phyloP scores from a whole-genome alignment of 2,797 vertebrate species.

The Pempheris klunzingeri region DNA sequence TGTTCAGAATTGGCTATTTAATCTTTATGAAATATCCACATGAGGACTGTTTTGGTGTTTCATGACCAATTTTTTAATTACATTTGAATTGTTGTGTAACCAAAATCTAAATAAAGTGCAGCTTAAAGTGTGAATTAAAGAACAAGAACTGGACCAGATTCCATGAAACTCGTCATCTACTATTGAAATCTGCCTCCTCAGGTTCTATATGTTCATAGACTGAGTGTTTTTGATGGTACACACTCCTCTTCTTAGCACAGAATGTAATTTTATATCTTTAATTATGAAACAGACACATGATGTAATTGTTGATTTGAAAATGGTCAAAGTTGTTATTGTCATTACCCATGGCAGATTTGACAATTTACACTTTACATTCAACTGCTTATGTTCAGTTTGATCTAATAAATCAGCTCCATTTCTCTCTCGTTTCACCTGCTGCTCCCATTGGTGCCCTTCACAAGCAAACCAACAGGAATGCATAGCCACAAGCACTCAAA shows the following conservation, averaged over 20 bases:
- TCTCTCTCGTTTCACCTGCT: slow-evolving; percentile 42
- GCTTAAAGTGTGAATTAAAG: background rate
- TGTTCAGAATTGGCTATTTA: background rate
- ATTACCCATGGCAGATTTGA: background rate
- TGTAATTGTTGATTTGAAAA: background rate
- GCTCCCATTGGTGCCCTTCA: slow-evolving; percentile 48
- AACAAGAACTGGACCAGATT: background rate
- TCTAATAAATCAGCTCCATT: slow-evolving; percentile 26
- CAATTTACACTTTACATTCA: slow-evolving; percentile 6
- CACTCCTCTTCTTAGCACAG: background rate
- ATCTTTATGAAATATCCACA: background rate
- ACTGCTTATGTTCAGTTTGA: slow-evolving; percentile 30
- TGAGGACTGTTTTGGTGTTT: rapidly evolving
- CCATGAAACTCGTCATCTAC: background rate
- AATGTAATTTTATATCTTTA: background rate
- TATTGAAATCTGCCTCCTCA: background rate
- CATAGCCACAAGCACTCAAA: slow-evolving; percentile 35
- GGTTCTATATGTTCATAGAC: background rate
- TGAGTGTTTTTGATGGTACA: background rate
- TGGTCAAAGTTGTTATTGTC: background rate
- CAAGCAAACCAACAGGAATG: slow-evolving; percentile 53
- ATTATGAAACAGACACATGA: background rate
- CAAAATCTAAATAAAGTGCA: background rate
- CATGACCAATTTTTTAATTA: background rate
- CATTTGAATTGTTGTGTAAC: background rate